These are phyloP conservation scores for Euthynnus affinis DNA, from an alignment of 2,797 vertebrate species.

Conservation along the genomic window DNA sequence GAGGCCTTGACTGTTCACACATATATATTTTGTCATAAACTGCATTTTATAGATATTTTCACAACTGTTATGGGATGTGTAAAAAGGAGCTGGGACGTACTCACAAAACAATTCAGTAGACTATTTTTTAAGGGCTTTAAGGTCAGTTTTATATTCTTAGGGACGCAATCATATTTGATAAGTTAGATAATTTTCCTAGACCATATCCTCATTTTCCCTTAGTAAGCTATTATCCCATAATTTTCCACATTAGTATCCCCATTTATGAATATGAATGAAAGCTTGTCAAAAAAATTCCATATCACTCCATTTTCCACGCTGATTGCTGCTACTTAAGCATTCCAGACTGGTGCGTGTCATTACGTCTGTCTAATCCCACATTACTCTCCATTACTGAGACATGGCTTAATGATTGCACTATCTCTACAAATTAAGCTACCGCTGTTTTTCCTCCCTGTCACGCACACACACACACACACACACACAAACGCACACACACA, in stretches of 20 bases:
- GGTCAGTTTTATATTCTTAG: neutral
- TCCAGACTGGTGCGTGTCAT: slow-evolving; percentile 67
- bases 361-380: slow-evolving; percentile 71
- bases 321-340: slow-evolving; percentile 65
- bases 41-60: neutral
- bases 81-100: neutral
- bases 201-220: slow-evolving; percentile 47
- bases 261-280: slow-evolving; percentile 69
- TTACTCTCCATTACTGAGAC: slow-evolving; percentile 72
- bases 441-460: slow-evolving; percentile 14
- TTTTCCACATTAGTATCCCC: slow-evolving; percentile 67
- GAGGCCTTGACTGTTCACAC: slow-evolving; percentile 6
- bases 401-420: slow-evolving; percentile 67
- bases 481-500: slow-evolving; percentile 2
- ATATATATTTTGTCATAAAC: neutral
- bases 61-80: neutral
- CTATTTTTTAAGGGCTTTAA: neutral
- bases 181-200: slow-evolving; percentile 51
- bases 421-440: slow-evolving; percentile 53
- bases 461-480: neutral
- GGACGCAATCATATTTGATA: slow-evolving; percentile 49
- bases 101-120: neutral
- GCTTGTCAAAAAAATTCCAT: slow-evolving; percentile 75
- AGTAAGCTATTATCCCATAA: slow-evolving; percentile 31
- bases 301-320: slow-evolving; percentile 73